Evolutionary conservation across 2,888 invertebrate genomes (phyloP), one percentile per base, ranked within the genome.

Genomic region (Eupithecia dodoneata): DNA sequence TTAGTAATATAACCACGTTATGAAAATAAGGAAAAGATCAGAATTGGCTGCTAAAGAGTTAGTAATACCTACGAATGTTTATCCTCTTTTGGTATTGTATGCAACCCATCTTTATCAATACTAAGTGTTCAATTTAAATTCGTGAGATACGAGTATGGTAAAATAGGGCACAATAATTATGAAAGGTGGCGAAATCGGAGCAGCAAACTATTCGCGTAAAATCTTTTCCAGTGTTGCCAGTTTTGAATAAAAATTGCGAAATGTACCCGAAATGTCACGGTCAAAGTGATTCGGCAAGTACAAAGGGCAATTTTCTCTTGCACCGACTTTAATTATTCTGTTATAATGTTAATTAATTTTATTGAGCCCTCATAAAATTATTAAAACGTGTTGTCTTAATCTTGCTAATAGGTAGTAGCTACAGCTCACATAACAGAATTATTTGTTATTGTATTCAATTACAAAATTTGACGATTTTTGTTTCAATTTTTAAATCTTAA

Each of bases 261-360:
- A 89, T 82, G 74, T 80, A 82, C 80, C 81, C 85, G 83, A 92
- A 93, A 94, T 92, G 93, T 93, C 94, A 94, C 82, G 94, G 94
- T 80, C 92, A 85, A 85, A 89, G 85, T 87, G 87, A 87, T 87
- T 87, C 86, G 86, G 85, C 82, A 82, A 83, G 82, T 83, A 81
- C 84, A 85, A 90, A 91, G 91, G 90, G 90, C 89, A 89, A 85
- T 86, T 89, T 88, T 80, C 71, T 75, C 76, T 80, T 73, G 76
- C 74, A 65, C 71, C 72, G 72, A 75, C 71, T 73, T 73, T 70
- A 42, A 72, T 76, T 71, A 71, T 74, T 76, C 42, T 75, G 75
- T 78, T 69, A 78, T 71, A 73, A 66, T 67, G 72, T 69, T 76
- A 76, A 79, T 76, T 74, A 79, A 70, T 74, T 76, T 75, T 77